Evolutionary conservation across 2,888 invertebrate species (phyloP), one percentile per base, ranked within the genome.

Genomic region (Hydrotaea cyrtoneurina): DNA sequence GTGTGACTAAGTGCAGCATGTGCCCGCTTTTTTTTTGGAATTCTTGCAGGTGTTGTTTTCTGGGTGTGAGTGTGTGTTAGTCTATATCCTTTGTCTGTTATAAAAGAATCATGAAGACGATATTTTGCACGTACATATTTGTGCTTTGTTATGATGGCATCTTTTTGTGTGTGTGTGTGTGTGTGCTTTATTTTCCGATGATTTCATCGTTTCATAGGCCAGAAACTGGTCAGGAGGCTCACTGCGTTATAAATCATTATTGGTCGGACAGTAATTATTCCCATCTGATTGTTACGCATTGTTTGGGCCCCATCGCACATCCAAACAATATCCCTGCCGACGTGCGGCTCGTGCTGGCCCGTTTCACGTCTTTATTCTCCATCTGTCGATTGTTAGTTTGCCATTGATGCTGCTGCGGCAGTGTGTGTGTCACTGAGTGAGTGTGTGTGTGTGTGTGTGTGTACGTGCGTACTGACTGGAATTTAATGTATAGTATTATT

Each of bases 191-290:
- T 66, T 43, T 66, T 39, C 19, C 26, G 17, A 66, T 46, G 69
- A 69, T 59, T 59, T 59, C 59, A 59, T 59, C 59, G 23, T 59
- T 59, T 59, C 59, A 55, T 57, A 39, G 36, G 66, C 26, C 59
- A 66, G 11, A 11, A 13, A 21, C 57, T 0, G 39, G 39, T 13
- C n/a, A 43, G 36, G n/a, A 1, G 15, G 59, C 31, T 17, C 71
- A 62, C 36, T 19, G 43, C 53, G 50, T 76, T 81, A 78, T 84
- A 84, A 84, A 84, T 84, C 84, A 84, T 76, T 76, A 79, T 73
- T 78, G 39, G 46, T 72, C 43, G 23, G 81, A 84, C 81, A 84
- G 78, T 78, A 81, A 84, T 81, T 84, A 79, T 81, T 84, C 81
- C 76, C 81, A 10, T 66, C 69, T 66, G 84, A 73, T 75, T 64